Percentiles rank a stretch among this genome's conserved stretches.
Evolutionary conservation across 30 jellyfish, hydroid and myxozoan genomes (phyloP).

Genomic region (Aurelia sp.): DNA sequence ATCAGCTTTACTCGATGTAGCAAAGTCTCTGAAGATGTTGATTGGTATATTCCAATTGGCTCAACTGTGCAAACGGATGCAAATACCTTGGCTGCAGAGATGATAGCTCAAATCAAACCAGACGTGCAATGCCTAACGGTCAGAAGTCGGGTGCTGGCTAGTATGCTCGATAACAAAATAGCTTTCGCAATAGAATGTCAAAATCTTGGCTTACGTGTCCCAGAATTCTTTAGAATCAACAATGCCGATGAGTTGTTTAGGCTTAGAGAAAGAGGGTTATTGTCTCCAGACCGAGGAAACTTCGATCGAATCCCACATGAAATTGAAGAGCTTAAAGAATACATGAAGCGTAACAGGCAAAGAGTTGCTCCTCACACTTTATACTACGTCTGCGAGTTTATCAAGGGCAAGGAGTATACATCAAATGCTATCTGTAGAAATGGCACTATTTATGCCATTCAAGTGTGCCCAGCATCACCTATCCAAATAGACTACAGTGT

Average conservation of each 20-base stretch:
- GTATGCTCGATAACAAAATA: background rate
- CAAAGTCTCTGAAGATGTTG: background rate
- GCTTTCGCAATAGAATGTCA: constrained; percentile 5
- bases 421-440: constrained; percentile 1
- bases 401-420: constrained; percentile 5
- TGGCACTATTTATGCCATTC: background rate
- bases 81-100: background rate
- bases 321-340: background rate
- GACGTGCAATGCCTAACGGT: constrained; percentile 7
- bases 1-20: background rate
- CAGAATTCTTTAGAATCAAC: background rate
- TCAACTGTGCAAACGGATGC: background rate
- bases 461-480: background rate
- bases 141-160: background rate
- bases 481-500: background rate
- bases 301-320: constrained; percentile 25
- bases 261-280: background rate
- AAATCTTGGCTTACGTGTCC: background rate
- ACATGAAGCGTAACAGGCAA: background rate
- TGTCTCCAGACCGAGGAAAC: constrained; percentile 13
- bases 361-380: background rate
- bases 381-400: constrained; percentile 4
- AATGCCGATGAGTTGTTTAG: background rate
- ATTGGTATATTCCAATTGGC: constrained; percentile 28
- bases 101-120: background rate